Evolutionary conservation across 2,888 invertebrate genomes (phyloP).

Genomic region (Galerucella calmariensis): DNA sequence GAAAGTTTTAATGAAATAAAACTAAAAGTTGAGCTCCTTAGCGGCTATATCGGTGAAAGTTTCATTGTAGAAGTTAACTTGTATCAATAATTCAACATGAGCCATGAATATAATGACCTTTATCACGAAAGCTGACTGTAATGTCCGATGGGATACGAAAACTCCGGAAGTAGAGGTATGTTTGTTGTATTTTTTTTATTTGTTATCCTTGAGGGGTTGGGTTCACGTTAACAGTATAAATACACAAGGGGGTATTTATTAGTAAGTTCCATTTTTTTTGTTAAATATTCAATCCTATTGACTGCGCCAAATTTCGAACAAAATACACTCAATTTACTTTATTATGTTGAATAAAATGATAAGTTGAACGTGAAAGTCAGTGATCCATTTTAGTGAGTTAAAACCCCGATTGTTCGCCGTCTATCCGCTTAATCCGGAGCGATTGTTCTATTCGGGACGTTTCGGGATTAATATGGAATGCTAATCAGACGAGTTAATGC

Average conservation of each 20-base stretch:
- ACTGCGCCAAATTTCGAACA: slow-evolving; percentile 5
- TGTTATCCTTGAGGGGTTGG: not conserved
- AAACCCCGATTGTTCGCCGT: slow-evolving; percentile 16
- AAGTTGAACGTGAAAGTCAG: slow-evolving; percentile 24
- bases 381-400: slow-evolving; percentile 20
- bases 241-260: not conserved
- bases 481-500: slow-evolving; percentile 50
- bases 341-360: slow-evolving; percentile 11
- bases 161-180: slow-evolving; percentile 2
- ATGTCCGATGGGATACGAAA: slow-evolving; percentile 25
- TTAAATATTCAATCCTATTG: not conserved
- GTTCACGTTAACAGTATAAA: not conserved
- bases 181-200: slow-evolving; percentile 1
- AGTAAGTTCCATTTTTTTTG: not conserved
- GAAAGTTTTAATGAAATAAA: slow-evolving; percentile 27
- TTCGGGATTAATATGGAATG: slow-evolving; percentile 39
- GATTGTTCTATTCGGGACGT: slow-evolving; percentile 49
- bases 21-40: slow-evolving; percentile 27
- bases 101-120: slow-evolving; percentile 50
- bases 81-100: slow-evolving; percentile 49
- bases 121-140: slow-evolving; percentile 46
- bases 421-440: slow-evolving; percentile 40
- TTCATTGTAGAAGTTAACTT: slow-evolving; percentile 38
- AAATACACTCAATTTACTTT: slow-evolving; percentile 12
- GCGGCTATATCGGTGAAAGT: slow-evolving; percentile 29